Evolutionary conservation across 2,797 vertebrate species (phyloP).

Genomic region (Dromococcyx pavoninus): DNA sequence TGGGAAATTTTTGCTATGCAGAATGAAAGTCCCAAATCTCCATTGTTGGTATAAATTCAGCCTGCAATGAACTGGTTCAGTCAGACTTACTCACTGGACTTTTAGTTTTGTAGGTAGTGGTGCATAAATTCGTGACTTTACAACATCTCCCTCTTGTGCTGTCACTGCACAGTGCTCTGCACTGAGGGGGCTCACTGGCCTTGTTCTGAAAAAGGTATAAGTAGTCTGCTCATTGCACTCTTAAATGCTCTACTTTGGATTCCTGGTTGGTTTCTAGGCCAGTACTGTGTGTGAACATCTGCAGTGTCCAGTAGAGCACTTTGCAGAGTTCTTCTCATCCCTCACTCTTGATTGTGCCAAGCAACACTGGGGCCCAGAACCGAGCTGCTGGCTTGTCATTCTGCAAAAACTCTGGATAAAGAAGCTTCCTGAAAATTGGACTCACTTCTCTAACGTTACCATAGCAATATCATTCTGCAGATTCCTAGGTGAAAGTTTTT

Average conservation of each 20-base stretch:
- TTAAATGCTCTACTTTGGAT: neutral
- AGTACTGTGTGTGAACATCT: neutral
- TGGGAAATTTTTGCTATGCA: neutral
- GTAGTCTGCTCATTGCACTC: neutral
- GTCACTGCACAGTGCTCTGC: neutral
- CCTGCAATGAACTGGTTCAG: neutral
- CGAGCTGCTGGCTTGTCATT: neutral
- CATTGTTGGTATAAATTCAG: neutral
- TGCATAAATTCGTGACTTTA: neutral
- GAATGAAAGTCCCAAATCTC: neutral
- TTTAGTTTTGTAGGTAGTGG: neutral
- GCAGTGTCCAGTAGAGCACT: neutral
- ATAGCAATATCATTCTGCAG: slow-evolving; percentile 12
- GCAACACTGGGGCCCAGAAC: neutral
- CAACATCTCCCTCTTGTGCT: neutral
- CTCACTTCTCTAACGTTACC: neutral
- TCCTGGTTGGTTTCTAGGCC: neutral
- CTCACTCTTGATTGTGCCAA: neutral
- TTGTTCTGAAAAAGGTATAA: neutral
- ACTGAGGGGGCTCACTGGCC: neutral
- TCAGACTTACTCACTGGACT: neutral
- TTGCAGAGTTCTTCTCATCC: neutral
- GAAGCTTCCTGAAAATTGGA: neutral
- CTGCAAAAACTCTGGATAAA: neutral
- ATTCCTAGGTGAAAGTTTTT: neutral